A percentile compares a stretch with the other conserved stretches of the same genome.
Evolutionary conservation across 2,888 invertebrate genomes (phyloP).

Genomic region (Schizotus pectinicornis): DNA sequence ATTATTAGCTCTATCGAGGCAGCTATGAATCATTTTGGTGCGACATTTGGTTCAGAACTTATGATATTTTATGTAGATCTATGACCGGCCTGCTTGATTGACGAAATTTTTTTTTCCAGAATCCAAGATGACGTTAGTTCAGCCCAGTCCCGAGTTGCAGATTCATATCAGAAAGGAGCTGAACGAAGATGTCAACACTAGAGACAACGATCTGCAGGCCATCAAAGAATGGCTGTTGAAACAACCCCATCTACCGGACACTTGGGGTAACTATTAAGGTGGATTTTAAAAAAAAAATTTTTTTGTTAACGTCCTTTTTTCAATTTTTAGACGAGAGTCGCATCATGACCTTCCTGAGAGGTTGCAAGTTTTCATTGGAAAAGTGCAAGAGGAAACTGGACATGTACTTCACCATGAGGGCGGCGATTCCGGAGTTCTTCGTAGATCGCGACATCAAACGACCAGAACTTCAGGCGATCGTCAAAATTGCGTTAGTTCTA

Average conservation of each 20-base stretch:
- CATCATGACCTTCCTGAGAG: slow-evolving; percentile 74
- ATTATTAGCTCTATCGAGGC: no score
- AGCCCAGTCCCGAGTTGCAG: slow-evolving; percentile 59
- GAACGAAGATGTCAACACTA: slow-evolving; percentile 64
- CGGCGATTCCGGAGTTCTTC: slow-evolving; percentile 81
- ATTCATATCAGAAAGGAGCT: slow-evolving; percentile 58
- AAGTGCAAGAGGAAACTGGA: slow-evolving; percentile 82
- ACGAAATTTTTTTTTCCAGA: neutral
- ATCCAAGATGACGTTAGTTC: slow-evolving; percentile 60
- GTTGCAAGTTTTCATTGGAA: slow-evolving; percentile 83
- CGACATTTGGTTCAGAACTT: no score
- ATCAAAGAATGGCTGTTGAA: slow-evolving; percentile 74
- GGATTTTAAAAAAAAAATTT: slow-evolving; percentile 4
- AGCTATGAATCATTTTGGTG: no score
- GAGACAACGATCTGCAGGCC: slow-evolving; percentile 64
- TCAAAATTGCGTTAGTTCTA: slow-evolving; percentile 69
- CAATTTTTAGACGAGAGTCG: slow-evolving; percentile 70
- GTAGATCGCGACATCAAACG: slow-evolving; percentile 72
- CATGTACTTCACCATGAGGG: slow-evolving; percentile 86
- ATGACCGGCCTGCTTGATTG: no score
- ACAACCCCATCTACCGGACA: slow-evolving; percentile 70
- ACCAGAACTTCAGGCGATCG: slow-evolving; percentile 9
- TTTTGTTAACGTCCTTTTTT: slow-evolving; percentile 4
- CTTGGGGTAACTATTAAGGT: slow-evolving; percentile 62
- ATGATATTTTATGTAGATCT: no score